Evolutionary conservation across 2,113 vertebrate species (phyloP).

Genomic region (Microcebus jonahi): DNA sequence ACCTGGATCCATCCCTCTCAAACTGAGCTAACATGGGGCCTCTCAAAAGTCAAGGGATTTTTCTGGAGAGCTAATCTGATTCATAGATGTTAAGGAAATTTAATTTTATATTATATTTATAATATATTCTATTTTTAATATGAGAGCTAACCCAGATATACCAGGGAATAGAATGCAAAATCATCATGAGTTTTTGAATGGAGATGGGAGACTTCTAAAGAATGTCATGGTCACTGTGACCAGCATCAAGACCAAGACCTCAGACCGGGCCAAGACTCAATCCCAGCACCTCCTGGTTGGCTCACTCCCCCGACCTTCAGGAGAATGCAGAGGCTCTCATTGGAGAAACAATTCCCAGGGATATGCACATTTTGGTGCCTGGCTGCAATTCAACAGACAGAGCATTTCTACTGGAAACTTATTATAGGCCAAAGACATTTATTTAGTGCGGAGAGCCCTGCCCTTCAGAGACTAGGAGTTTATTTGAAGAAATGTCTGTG

Average conservation of each 20-base stretch:
- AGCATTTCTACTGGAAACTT: neutral
- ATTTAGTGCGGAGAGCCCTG: neutral
- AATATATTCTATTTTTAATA: neutral
- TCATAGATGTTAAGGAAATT: neutral
- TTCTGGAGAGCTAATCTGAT: neutral
- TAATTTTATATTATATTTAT: neutral
- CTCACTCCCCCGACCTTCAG: neutral
- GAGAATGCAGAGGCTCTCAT: neutral
- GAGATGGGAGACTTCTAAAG: neutral
- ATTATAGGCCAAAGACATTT: neutral
- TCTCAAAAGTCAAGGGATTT: neutral
- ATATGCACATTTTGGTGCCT: neutral
- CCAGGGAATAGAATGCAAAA: neutral
- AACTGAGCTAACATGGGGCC: neutral
- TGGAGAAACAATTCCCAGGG: neutral
- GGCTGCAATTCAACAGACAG: neutral
- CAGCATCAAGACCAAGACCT: neutral
- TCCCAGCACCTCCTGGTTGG: neutral
- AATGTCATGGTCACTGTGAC: neutral
- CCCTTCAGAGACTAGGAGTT: neutral
- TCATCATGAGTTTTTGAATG: neutral
- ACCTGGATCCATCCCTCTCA: neutral
- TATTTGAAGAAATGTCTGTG: neutral
- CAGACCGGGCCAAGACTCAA: neutral
- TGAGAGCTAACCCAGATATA: neutral